Percentiles rank a stretch among this genome's conserved stretches.
phyloP scores from a whole-genome alignment of 2,888 invertebrate genomes.

The Plagodis pulveraria region DNA sequence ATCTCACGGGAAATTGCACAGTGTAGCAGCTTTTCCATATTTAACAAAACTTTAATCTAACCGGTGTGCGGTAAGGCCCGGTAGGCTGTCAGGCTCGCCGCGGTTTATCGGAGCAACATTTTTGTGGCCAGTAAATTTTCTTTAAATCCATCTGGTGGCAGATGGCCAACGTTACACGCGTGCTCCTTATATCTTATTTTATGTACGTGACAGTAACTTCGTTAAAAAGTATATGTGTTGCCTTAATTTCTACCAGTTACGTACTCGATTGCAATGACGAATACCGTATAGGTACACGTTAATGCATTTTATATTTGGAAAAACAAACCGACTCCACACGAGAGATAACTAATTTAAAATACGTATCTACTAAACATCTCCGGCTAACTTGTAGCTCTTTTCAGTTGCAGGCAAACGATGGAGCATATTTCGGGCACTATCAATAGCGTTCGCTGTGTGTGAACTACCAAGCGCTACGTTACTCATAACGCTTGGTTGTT shows the following conservation, averaged over 20 bases:
- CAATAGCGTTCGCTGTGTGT: too few species aligned
- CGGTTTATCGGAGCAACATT: slow-evolving; percentile 56
- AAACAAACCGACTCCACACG: slow-evolving; percentile 47
- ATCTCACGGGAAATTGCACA: slow-evolving; percentile 65
- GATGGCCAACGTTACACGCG: slow-evolving; percentile 62
- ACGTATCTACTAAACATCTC: slow-evolving; percentile 51
- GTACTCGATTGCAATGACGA: slow-evolving; percentile 16
- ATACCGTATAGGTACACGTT: too few species aligned
- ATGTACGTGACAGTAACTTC: slow-evolving; percentile 52
- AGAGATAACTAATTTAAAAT: slow-evolving; percentile 52
- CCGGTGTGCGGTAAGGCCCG: slow-evolving; percentile 52
- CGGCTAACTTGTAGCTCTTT: slow-evolving; percentile 52
- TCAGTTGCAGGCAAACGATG: slow-evolving; percentile 59
- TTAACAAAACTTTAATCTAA: slow-evolving; percentile 75
- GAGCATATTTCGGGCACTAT: slow-evolving; percentile 57
- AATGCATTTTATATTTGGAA: slow-evolving; percentile 32
- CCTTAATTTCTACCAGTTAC: slow-evolving; percentile 40
- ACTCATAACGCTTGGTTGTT: slow-evolving; percentile 49
- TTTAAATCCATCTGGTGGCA: slow-evolving; percentile 71
- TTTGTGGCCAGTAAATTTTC: slow-evolving; percentile 76
- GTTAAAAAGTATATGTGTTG: slow-evolving; percentile 50
- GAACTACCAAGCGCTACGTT: too few species aligned
- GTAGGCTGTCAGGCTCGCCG: slow-evolving; percentile 45
- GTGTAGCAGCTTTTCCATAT: slow-evolving; percentile 64
- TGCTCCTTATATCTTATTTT: slow-evolving; percentile 62